Evolutionary conservation across 2,888 invertebrate genomes (phyloP), one percentile per base, ranked within the genome.

Genomic region (Dryocosmus kuriphilus): DNA sequence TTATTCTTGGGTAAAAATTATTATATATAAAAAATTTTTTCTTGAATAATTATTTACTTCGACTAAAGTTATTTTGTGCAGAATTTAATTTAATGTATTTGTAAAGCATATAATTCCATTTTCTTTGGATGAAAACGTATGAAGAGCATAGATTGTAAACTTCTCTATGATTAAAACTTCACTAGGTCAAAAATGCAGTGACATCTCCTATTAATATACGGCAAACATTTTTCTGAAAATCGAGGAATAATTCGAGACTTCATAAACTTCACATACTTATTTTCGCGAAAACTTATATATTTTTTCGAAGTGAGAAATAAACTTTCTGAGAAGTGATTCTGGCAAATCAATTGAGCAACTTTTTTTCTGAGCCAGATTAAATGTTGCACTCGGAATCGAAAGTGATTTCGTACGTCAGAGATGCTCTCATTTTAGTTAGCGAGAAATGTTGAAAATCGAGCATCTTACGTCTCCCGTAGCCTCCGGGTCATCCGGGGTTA

Each of bases 371-470:
- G 51, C 51, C 71, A 71, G 30, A 71, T 71, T 22, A 55, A 22
- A 55, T 55, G 22, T 27, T 51, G 24, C 71, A 71, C 65, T 16
- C 38, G 30, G n/a, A n/a, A 71, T 30, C 16, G 67, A 67, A 51
- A 71, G 71, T 46, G 51, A 65, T 65, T 65, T 41, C 35, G 7
- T 46, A 71, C 51, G 30, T 71, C 46, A 71, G 71, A 46, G 51
- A 51, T 71, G 71, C 51, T 51, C 71, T 71, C 71, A 71, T 32
- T 71, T 71, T 32, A 41, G 30, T 51, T 71, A 51, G 30, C 35
- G 74, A 22, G 74, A 74, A 74, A 74, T 60, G 22, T 74, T 38
- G 74, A 74, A 74, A 74, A 74, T 73, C 41, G n/a, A 57, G 55
- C 38, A 60, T 60, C 35, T 74, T 74, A 74, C 74, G 35, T 14